A percentile compares a stretch with the other conserved stretches of the same genome.
These are phyloP conservation scores for Drosophila pruinosa DNA, from an alignment of 1,140 invertebrate species.

Conservation along the genomic window DNA sequence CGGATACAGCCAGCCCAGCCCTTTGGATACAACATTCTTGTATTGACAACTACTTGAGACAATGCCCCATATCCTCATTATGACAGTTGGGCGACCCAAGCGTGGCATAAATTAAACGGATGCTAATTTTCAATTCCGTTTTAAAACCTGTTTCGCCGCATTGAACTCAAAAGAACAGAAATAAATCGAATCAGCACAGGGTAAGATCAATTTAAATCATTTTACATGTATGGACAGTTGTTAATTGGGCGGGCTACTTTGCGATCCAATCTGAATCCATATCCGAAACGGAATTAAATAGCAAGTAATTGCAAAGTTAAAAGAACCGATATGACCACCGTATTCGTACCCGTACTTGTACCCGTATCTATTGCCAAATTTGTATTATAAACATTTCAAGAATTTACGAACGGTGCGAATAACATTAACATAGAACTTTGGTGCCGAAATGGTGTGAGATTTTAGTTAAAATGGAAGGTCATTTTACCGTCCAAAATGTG, in stretches of 20 bases:
- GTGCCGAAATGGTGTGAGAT: slow-evolving; percentile 46
- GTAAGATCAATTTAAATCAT: slow-evolving; percentile 8
- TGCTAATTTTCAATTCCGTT: not conserved
- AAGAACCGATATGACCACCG: not conserved
- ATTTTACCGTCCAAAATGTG: slow-evolving; percentile 20
- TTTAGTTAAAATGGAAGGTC: slow-evolving; percentile 21
- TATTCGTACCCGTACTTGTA: not conserved
- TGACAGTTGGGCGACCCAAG: not conserved
- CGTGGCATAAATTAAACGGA: slow-evolving; percentile 6
- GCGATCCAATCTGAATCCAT: not conserved
- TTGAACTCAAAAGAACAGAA: not conserved
- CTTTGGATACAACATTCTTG: not conserved
- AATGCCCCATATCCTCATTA: not conserved
- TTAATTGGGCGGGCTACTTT: slow-evolving; percentile 21
- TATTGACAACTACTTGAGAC: not conserved
- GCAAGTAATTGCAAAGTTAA: not conserved
- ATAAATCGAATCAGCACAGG: not conserved
- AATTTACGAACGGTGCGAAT: slow-evolving; percentile 22
- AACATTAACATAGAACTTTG: slow-evolving; percentile 54
- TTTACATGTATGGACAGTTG: slow-evolving; percentile 29
- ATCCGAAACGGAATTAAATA: slow-evolving; percentile 12
- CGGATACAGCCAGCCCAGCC: not conserved
- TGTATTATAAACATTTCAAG: slow-evolving; percentile 20
- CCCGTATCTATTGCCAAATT: slow-evolving; percentile 22
- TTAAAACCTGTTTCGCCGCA: not conserved